Conservation (phyloP, 2,113 vertebrate genomes). For the Heliornis fulica region DNA sequence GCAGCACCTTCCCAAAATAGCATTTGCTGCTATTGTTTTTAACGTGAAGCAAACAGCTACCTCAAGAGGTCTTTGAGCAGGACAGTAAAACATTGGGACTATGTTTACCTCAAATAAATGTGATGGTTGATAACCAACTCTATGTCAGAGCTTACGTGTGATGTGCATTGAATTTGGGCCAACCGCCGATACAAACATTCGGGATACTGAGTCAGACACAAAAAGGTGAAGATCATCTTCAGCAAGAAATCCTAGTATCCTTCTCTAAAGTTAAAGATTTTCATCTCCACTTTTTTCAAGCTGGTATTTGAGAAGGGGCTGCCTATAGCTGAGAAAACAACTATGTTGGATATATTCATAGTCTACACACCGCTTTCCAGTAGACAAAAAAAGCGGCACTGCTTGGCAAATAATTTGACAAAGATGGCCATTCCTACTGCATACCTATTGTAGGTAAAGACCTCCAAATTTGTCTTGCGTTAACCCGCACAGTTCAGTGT, state of each 20-base stretch:
- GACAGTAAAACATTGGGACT: neutral
- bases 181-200: fast-evolving
- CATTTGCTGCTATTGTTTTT: neutral
- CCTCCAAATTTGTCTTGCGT: neutral
- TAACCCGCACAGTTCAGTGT: neutral
- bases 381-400: neutral
- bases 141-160: neutral
- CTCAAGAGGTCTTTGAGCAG: neutral
- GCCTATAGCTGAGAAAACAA: neutral
- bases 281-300: neutral
- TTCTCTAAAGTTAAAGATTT: neutral
- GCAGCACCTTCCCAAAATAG: neutral
- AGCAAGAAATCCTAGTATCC: neutral
- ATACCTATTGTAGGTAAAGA: neutral
- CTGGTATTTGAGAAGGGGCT: neutral
- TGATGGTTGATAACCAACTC: neutral
- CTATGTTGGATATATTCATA: neutral
- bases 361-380: neutral
- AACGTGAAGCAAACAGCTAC: neutral
- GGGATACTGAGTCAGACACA: fast-evolving
- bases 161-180: neutral
- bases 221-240: neutral
- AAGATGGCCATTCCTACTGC: neutral
- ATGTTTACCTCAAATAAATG: neutral
- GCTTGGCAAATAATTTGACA: neutral